Evolutionary conservation across 2,888 invertebrate species (phyloP).

Genomic region (Drosophila yooni): DNA sequence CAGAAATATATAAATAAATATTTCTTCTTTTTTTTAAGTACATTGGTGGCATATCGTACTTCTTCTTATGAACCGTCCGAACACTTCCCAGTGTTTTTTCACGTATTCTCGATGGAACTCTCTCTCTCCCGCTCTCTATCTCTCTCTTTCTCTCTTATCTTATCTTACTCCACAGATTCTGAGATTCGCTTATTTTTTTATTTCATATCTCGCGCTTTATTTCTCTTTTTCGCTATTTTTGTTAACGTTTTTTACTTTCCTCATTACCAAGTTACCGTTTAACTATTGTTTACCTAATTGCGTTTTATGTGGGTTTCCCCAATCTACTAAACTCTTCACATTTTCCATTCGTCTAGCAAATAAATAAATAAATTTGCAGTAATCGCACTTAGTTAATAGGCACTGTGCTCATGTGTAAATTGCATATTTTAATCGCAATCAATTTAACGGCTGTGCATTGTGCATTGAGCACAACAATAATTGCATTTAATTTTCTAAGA

Average conservation of each 20-base stretch:
- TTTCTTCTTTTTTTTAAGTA: too few species aligned
- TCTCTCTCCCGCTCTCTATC: too few species aligned
- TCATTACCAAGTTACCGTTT: not conserved
- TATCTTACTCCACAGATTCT: not conserved
- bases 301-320: not conserved
- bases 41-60: not conserved
- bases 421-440: constrained; percentile 47
- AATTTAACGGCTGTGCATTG: constrained; percentile 52
- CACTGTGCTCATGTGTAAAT: constrained; percentile 26
- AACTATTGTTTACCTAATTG: not conserved
- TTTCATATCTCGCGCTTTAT: not conserved
- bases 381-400: not conserved
- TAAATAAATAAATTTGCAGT: not conserved
- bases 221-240: not conserved
- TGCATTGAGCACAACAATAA: constrained; percentile 51
- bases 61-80: not conserved
- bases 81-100: not conserved
- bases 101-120: not conserved
- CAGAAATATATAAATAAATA: too few species aligned
- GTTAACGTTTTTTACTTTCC: not conserved
- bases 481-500: constrained; percentile 56
- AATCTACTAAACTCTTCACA: not conserved
- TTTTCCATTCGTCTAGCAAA: not conserved
- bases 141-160: not conserved
- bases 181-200: not conserved